Percentiles rank a stretch among this genome's conserved stretches.
Evolutionary conservation across 53 echinoderm and acorn worm genomes (phyloP).

Genomic region (Pentamera pediparva): DNA sequence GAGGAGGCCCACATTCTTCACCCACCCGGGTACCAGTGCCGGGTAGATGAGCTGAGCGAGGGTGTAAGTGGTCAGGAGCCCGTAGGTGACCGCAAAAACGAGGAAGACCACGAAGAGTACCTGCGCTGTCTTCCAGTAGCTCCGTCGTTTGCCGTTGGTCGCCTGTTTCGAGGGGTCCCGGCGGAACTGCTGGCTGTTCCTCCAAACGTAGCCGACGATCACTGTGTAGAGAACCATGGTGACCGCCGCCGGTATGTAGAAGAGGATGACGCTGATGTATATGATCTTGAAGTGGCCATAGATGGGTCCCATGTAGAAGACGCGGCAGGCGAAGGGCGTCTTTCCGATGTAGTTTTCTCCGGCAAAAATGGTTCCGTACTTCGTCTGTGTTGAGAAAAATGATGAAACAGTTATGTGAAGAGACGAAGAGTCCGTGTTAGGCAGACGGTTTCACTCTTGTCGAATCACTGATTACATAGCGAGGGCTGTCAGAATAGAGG

Average conservation of each 20-base stretch:
- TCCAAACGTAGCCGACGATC: constrained; percentile 54
- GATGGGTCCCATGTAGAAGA: constrained; percentile 11
- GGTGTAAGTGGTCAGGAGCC: constrained; percentile 56
- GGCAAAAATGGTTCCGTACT: constrained; percentile 13
- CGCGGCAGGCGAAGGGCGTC: constrained; percentile 65
- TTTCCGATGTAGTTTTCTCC: constrained; percentile 57
- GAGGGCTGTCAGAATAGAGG: too few relatives aligned
- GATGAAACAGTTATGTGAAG: neutral
- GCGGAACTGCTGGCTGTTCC: constrained; percentile 47
- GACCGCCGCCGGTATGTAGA: constrained; percentile 60
- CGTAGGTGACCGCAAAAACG: constrained; percentile 49
- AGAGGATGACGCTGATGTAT: constrained; percentile 60
- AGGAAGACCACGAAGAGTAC: constrained; percentile 52
- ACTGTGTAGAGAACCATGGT: constrained; percentile 44
- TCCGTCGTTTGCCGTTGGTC: constrained; percentile 10
- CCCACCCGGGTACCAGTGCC: constrained; percentile 8
- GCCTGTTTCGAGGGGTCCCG: too few relatives aligned
- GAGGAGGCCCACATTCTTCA: constrained; percentile 55
- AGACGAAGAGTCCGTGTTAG: neutral
- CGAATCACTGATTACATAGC: too few relatives aligned
- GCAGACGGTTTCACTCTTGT: too few relatives aligned
- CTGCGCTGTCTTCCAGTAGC: constrained; percentile 68
- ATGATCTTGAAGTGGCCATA: constrained; percentile 63
- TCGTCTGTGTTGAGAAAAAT: neutral
- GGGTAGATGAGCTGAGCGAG: constrained; percentile 38